Percentiles rank a stretch among this genome's conserved stretches.
Conservation (phyloP, 1,140 invertebrate species). For the Cardiocondyla obscurior region DNA sequence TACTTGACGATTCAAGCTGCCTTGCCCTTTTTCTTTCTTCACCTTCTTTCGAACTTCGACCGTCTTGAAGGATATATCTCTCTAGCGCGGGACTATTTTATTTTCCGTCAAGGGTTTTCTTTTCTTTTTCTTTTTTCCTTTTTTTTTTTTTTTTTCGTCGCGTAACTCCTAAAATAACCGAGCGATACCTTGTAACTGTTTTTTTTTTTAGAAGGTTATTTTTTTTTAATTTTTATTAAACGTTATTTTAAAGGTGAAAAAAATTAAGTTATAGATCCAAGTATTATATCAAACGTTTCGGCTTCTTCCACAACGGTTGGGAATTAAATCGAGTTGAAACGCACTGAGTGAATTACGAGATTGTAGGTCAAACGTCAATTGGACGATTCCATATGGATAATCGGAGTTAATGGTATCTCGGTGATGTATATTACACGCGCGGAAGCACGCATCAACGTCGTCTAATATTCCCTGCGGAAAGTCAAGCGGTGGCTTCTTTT, state of each 20-base stretch:
- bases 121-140: no score
- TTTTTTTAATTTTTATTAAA: no score
- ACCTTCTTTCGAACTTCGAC: not conserved
- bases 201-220: not conserved
- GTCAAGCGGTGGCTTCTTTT: not conserved
- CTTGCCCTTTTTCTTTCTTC: constrained; percentile 34
- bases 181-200: not conserved
- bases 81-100: not conserved
- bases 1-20: not conserved
- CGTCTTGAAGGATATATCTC: not conserved
- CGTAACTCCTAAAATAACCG: not conserved
- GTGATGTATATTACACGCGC: not conserved
- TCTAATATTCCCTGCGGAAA: not conserved
- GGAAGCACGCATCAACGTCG: not conserved
- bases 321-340: not conserved
- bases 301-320: not conserved
- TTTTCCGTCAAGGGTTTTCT: constrained; percentile 24
- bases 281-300: not conserved
- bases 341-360: constrained; percentile 10
- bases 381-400: constrained; percentile 4
- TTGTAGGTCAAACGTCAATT: constrained; percentile 38
- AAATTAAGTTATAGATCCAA: not conserved
- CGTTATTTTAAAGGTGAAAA: no score
- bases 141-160: constrained; percentile 6
- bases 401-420: constrained; percentile 6